These are phyloP conservation scores for Antigone vipio DNA, from an alignment of 2,113 vertebrate genomes.

Conservation along the genomic window DNA sequence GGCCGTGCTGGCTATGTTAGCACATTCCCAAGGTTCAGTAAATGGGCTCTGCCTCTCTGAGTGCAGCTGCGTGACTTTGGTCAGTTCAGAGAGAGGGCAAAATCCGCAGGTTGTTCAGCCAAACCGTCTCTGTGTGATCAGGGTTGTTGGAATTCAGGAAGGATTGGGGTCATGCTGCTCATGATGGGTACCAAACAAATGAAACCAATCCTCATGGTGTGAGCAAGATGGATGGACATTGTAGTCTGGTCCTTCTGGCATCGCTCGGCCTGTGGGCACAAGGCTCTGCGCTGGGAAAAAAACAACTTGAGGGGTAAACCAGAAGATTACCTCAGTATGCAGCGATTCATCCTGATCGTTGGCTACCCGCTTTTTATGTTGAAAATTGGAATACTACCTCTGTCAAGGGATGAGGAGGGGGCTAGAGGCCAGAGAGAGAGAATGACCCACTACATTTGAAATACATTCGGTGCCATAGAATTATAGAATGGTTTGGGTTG, in stretches of 20 bases:
- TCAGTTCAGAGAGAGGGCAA: background rate
- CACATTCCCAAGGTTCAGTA: rapidly evolving
- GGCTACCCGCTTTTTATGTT: background rate
- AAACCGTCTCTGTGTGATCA: rapidly evolving
- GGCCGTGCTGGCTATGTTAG: rapidly evolving
- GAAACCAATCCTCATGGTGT: rapidly evolving
- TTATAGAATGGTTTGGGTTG: too few species aligned
- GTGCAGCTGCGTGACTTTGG: background rate
- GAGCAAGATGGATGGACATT: background rate
- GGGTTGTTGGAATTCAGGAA: background rate
- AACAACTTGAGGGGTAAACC: background rate
- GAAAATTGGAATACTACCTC: background rate
- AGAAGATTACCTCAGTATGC: background rate
- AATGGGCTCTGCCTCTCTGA: background rate
- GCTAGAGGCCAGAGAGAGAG: too few species aligned
- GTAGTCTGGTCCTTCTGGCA: background rate
- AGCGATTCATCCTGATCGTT: background rate
- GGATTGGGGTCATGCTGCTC: background rate
- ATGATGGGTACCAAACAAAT: background rate
- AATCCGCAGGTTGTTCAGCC: background rate
- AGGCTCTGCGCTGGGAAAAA: background rate
- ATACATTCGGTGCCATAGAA: background rate
- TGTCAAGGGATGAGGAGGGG: background rate
- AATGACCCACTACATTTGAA: background rate
- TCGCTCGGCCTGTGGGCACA: background rate